Conservation (phyloP, 2,113 vertebrate species). For the Brachypodius melanocephalos region DNA sequence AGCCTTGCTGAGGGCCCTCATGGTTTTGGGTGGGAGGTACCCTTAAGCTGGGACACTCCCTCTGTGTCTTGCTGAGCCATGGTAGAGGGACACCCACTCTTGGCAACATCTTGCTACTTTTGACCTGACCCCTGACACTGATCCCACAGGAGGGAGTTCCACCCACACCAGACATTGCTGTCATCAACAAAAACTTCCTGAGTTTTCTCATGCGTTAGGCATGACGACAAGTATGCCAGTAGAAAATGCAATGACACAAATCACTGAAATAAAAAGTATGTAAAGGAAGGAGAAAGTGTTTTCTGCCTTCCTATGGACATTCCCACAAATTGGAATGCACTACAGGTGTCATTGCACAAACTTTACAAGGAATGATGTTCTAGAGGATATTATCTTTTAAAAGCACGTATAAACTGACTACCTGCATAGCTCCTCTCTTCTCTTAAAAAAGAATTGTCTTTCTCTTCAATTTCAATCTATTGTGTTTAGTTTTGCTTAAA, state of each 20-base stretch:
- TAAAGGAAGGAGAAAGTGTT: background rate
- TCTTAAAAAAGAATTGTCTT: background rate
- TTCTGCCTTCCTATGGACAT: background rate
- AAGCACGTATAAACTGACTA: background rate
- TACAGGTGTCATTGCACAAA: background rate
- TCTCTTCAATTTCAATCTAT: background rate
- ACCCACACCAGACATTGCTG: background rate
- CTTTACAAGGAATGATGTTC: background rate
- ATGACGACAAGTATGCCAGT: fast-evolving
- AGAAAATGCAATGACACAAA: background rate
- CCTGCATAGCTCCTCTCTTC: background rate
- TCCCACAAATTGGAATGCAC: background rate
- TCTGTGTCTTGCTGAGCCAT: background rate
- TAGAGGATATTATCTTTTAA: background rate
- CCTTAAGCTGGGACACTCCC: fast-evolving
- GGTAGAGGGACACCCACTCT: too few relatives aligned
- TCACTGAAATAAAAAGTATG: background rate
- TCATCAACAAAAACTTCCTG: background rate
- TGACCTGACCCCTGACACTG: background rate
- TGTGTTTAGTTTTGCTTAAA: background rate
- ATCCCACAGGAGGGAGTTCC: background rate
- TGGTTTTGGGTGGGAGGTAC: fast-evolving
- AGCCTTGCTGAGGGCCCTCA: background rate
- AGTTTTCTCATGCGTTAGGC: background rate
- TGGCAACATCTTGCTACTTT: background rate